Conservation (phyloP, 2,113 vertebrate species). For the Prunella fulvescens region DNA sequence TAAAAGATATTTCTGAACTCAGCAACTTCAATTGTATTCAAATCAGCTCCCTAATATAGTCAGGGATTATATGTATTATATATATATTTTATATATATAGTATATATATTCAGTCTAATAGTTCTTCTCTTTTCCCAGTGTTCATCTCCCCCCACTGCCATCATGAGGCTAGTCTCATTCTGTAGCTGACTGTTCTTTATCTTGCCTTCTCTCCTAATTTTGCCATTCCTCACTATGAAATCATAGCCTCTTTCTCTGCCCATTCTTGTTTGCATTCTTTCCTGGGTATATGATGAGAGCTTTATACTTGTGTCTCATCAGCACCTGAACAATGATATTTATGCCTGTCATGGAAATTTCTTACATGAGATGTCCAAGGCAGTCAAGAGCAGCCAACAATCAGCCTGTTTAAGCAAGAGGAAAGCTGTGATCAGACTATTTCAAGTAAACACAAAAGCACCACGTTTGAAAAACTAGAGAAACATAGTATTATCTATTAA, state of each 20-base stretch:
- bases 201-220: neutral
- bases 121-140: neutral
- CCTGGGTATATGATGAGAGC: neutral
- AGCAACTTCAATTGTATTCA: neutral
- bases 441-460: neutral
- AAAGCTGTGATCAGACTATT: neutral
- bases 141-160: neutral
- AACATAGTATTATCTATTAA: neutral
- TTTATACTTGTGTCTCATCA: neutral
- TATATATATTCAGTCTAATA: neutral
- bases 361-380: neutral
- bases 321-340: neutral
- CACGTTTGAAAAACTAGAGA: neutral
- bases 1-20: neutral
- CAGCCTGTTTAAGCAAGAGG: neutral
- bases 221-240: neutral
- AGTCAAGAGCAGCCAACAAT: neutral
- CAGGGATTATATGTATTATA: neutral
- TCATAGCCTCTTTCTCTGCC: neutral
- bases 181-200: neutral
- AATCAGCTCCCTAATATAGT: neutral
- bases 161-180: neutral
- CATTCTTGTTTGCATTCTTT: neutral
- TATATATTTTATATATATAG: neutral
- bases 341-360: neutral